Evolutionary conservation across 2,888 invertebrate genomes (phyloP).

Genomic region (Aproaerema taeniolella): DNA sequence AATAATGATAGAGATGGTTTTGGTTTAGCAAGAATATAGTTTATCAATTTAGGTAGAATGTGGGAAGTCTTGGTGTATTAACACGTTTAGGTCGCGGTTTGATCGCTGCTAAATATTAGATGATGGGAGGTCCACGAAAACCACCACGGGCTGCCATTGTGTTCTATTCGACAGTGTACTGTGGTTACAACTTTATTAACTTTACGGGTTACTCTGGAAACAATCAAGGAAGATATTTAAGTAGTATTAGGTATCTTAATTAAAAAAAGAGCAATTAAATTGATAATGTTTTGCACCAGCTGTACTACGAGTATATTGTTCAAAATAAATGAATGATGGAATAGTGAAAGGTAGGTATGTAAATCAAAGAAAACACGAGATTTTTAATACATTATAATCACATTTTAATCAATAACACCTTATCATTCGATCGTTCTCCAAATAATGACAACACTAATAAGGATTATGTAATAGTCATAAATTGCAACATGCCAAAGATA

Average conservation of each 20-base stretch:
- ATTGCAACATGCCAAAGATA: constrained; percentile 18
- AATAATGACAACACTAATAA: constrained; percentile 30
- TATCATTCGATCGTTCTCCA: constrained; percentile 29
- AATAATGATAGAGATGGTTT: constrained; percentile 11
- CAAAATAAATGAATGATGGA: no score
- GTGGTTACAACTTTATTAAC: no score
- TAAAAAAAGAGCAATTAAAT: no score
- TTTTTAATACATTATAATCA: constrained; percentile 32
- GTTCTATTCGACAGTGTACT: no score
- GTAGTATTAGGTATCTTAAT: no score
- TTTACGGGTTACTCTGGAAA: no score
- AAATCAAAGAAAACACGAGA: no score
- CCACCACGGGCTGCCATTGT: no score
- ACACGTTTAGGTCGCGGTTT: constrained; percentile 57
- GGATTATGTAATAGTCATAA: constrained; percentile 10
- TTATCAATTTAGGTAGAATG: constrained; percentile 69
- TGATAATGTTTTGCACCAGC: no score
- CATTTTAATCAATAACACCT: constrained; percentile 34
- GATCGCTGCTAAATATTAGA: constrained; percentile 56
- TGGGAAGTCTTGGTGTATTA: constrained; percentile 59
- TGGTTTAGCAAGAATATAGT: constrained; percentile 28
- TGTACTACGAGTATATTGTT: no score
- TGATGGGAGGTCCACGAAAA: constrained; percentile 45
- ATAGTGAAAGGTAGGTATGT: no score
- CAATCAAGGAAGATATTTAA: no score